Evolutionary conservation across 1,140 invertebrate species (phyloP), one percentile per base, ranked within the genome.

Genomic region (Aphidius gifuensis): DNA sequence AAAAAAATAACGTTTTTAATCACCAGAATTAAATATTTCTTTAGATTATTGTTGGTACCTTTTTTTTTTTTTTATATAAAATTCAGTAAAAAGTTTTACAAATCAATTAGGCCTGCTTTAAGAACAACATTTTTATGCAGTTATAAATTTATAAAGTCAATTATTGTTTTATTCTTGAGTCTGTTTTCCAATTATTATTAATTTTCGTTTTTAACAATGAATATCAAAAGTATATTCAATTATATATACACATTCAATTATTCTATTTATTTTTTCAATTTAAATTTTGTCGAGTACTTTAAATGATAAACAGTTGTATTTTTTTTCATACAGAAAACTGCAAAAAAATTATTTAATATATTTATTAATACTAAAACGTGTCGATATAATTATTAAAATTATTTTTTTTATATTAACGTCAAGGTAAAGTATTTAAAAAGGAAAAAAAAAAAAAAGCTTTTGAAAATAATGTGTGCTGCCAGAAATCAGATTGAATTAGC

Each of bases 281-380:
- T 8, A 50, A 53, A 38, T 43, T 61, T 68, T 64, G 66, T 32
- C 1, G 2, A 75, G 74, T 74, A 74, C 66, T 70, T 66, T 62
- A 60, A 44, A 71, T 69, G 65, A 43, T 16, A 16, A 16, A 16
- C 16, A 65, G 71, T 71, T 74, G 72, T 74, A 71, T 73, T 68
- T 70, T 72, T 66, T 69, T 65, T 65, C 65, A 71, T 74, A 62
- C 67, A 74, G 57, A 74, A 74, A 74, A 71, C 74, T 69, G 65
- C 55, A 42, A 9, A 42, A 59, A 58, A 60, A 42, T 55, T 32
- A 43, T 39, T 59, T 40, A 48, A 53, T 51, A 11, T 11, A 5
- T 55, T 38, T 4, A 38, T 40, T 53, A 38, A 39, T 44, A 11
- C 43, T 11, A 8, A 44, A 44, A 8, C 7, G 2, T 8, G 9